Conservation (phyloP, 2,888 invertebrate genomes). For the Cephus pygmeus region DNA sequence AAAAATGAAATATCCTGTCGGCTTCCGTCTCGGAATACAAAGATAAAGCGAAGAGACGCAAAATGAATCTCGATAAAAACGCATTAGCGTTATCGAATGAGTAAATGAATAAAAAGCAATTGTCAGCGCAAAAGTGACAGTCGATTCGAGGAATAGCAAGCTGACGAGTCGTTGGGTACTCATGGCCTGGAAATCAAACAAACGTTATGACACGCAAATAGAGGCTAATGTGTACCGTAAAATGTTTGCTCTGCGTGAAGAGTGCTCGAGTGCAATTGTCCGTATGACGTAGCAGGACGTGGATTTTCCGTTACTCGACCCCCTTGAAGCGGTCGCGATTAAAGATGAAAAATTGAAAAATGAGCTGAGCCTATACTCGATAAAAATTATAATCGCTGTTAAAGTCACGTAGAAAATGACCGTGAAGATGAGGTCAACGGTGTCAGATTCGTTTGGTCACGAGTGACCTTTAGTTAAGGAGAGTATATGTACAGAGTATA, state of each 20-base stretch:
- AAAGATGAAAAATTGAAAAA: not conserved
- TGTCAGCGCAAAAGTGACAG: not conserved
- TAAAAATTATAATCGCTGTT: not conserved
- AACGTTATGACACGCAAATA: conserved; percentile 27
- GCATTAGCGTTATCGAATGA: not conserved
- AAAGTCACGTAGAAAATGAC: not conserved
- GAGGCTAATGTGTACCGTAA: conserved; percentile 38
- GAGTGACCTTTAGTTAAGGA: not conserved
- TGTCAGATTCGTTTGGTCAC: not conserved
- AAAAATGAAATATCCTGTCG: not conserved
- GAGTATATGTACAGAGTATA: not conserved
- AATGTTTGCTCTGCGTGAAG: conserved; percentile 36
- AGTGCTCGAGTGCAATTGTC: conserved; percentile 15
- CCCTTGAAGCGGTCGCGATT: not conserved
- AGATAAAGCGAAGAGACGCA: not conserved
- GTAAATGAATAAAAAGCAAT: not conserved
- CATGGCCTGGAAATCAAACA: not conserved
- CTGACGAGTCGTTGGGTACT: not conserved
- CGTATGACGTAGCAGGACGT: not conserved
- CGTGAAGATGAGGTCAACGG: not conserved
- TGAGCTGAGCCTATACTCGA: not conserved
- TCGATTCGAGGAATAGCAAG: not conserved
- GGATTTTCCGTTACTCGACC: not conserved
- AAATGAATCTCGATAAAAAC: not conserved
- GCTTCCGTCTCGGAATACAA: not conserved